Conservation (phyloP, 37 sponge, comb jelly and placozoan species). For the Halisarca cf. caerulea region DNA sequence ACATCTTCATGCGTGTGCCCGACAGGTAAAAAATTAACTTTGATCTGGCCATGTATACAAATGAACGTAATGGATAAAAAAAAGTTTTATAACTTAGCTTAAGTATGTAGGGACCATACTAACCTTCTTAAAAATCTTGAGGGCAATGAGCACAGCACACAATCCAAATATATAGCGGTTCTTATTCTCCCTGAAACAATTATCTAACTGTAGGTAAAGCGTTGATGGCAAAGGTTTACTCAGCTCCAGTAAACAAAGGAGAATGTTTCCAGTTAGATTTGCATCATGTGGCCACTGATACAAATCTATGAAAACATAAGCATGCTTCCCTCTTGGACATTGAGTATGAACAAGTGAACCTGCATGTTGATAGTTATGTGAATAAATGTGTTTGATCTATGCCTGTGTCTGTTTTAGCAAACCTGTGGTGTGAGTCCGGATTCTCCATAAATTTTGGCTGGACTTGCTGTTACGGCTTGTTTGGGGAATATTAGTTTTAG, state of each 20-base stretch:
- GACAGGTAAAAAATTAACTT: too few relatives aligned
- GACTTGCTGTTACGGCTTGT: constrained; percentile 24
- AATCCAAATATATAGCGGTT: background rate
- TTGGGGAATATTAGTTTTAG: constrained; percentile 37
- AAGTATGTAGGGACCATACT: too few relatives aligned
- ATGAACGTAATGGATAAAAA: too few relatives aligned
- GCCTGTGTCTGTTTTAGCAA: too few relatives aligned
- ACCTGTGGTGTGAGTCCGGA: constrained; percentile 50
- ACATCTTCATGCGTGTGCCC: too few relatives aligned
- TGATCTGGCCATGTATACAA: too few relatives aligned
- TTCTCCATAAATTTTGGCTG: constrained; percentile 39
- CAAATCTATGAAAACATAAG: background rate
- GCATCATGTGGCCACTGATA: background rate
- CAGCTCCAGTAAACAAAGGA: background rate
- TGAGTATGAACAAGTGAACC: too few relatives aligned
- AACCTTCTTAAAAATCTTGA: background rate
- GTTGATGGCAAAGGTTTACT: background rate
- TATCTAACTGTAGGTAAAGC: background rate
- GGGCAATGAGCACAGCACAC: background rate
- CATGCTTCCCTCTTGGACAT: background rate
- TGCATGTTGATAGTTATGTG: too few relatives aligned
- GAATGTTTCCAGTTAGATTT: background rate
- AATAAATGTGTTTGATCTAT: background rate
- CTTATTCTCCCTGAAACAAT: constrained; percentile 1
- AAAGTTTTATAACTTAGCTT: too few relatives aligned